Percentiles rank a stretch among this genome's conserved stretches.
Evolutionary conservation across 1,140 invertebrate species (phyloP).

Genomic region (Euura lappo): DNA sequence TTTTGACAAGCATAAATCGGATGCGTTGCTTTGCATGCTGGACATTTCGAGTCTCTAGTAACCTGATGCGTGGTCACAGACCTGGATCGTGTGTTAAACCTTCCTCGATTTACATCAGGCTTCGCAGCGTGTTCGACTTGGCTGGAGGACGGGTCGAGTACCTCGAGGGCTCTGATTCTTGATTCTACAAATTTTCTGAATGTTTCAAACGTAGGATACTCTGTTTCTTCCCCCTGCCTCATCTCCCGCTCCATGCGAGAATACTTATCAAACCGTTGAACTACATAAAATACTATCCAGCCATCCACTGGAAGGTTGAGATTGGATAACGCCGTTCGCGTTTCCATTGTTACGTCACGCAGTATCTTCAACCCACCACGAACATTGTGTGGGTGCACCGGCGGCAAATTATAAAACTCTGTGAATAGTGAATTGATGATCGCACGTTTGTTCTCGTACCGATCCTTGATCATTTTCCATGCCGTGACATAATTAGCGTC

Average conservation of each 20-base stretch:
- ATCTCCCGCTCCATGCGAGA: not conserved
- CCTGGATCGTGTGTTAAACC: too few relatives aligned
- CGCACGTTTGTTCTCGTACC: not conserved
- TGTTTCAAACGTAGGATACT: not conserved
- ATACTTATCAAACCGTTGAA: not conserved
- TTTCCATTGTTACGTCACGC: not conserved
- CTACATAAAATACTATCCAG: not conserved
- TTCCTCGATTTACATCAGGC: too few relatives aligned
- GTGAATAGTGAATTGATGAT: not conserved
- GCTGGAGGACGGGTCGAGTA: not conserved
- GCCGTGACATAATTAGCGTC: constrained; percentile 20
- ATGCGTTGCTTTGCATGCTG: not conserved
- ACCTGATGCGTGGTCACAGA: too few relatives aligned
- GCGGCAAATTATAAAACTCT: not conserved
- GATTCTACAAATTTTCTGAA: not conserved
- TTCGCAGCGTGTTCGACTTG: not conserved
- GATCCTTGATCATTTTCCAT: not conserved
- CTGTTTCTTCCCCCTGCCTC: not conserved
- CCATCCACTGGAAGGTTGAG: not conserved
- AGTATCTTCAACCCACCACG: not conserved
- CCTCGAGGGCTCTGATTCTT: not conserved
- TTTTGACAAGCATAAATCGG: too few relatives aligned
- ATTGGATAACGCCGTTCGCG: not conserved
- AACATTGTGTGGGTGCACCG: not conserved
- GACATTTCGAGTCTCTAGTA: not conserved